Base-by-base conservation (phyloP, 2,797 vertebrate genomes). In the Clamator glandarius region DNA sequence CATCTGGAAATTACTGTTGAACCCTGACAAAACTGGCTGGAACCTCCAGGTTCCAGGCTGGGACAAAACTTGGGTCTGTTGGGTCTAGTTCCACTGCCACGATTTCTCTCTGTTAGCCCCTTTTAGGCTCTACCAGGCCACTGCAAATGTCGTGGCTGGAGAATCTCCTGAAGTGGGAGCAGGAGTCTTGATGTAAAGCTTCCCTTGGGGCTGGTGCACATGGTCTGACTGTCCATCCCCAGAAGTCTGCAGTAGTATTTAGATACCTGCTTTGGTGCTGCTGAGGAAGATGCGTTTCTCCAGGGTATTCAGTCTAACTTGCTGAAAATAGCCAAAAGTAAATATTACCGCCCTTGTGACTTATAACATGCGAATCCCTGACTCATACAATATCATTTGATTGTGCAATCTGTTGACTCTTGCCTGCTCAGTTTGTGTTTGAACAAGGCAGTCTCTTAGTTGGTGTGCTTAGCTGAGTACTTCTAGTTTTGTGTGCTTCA, bases 51-150 rank as follows among this genome's bases (percentile, higher is more conserved):
- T 15, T 18, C 46, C 51, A 57, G 39, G 8, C 28, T n/a, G 41
- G 58, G 51, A 52, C 15, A 44, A 41, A 76, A 33, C 46, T 54
- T 12, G 1, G 3, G 5, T 35, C 39, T 31, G 46, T 52, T 12
- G 1, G 2, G 5, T 35, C 44, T 79, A 63, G 63, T 44, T 58
- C 29, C 29, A 14, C 26, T 2, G 8, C 8, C 18, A 17, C 0
- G 1, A 4, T n/a, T 7, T 24, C 18, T 72, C 5, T 17, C 42
- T 8, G 2, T n/a, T 5, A 35, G n/a, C n/a, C 2, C 2, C 25
- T 63, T 41, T 31, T 87, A 61, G 39, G 50, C 36, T 70, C 51
- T 73, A 33, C 70, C 52, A 15, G 51, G 48, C 36, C 29, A 9
- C 33, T 29, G 31, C 21, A 12, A 29, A 10, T 17, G 23, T 21